Evolutionary conservation across 2,888 invertebrate species (phyloP).

Genomic region (Cheilosia vernalis): DNA sequence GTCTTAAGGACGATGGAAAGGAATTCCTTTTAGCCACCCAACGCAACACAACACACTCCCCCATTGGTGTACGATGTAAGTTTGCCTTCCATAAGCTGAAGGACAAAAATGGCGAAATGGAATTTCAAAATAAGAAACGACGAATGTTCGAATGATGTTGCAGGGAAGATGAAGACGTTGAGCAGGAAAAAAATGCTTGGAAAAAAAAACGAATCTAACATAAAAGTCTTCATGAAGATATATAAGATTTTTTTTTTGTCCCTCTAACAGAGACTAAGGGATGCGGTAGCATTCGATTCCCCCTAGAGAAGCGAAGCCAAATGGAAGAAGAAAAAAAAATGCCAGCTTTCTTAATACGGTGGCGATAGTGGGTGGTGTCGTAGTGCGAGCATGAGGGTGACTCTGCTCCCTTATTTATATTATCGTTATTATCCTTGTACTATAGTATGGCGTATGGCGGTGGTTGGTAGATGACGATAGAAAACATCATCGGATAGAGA

Average conservation of each 20-base stretch:
- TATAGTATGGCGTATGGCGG: conserved; percentile 75
- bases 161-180: conserved; percentile 76
- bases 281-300: conserved; percentile 60
- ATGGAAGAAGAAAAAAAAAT: conserved; percentile 52
- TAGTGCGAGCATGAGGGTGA: conserved; percentile 59
- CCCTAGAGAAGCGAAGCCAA: conserved; percentile 57
- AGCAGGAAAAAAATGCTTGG: conserved; percentile 75
- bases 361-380: conserved; percentile 58
- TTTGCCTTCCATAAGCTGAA: conserved; percentile 63
- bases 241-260: conserved; percentile 42
- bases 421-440: conserved; percentile 81
- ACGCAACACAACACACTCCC: conserved; percentile 58
- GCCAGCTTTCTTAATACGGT: conserved; percentile 53
- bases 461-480: conserved; percentile 62
- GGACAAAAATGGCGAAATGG: conserved; percentile 67
- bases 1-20: conserved; percentile 52
- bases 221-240: conserved; percentile 64
- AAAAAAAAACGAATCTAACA: conserved; percentile 64
- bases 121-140: conserved; percentile 70
- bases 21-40: conserved; percentile 57
- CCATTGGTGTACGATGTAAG: conserved; percentile 30
- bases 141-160: conserved; percentile 59
- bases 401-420: conserved; percentile 80
- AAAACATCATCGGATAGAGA: conserved; percentile 59
- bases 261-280: conserved; percentile 36